Conservation (phyloP, 1,140 invertebrate genomes). For the Ctenoplectra terminalis region DNA sequence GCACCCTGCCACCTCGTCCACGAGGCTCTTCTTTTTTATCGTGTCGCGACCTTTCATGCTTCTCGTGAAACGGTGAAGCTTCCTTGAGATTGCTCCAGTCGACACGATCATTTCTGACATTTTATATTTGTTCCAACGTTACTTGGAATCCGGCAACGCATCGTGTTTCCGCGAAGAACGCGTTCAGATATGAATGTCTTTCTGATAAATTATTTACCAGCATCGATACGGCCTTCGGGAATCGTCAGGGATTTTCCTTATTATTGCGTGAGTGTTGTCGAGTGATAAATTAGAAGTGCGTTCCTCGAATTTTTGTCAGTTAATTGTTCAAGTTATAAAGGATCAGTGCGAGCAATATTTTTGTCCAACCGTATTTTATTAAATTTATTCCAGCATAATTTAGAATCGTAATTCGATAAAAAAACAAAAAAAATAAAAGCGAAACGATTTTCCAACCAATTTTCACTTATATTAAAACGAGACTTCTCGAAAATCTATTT, state of each 20-base stretch:
- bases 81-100: not conserved
- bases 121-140: not conserved
- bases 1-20: constrained; percentile 17
- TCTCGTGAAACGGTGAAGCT: not conserved
- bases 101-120: not conserved
- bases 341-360: too few relatives aligned
- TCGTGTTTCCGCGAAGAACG: not conserved
- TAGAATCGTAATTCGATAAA: too few relatives aligned
- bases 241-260: constrained; percentile 28
- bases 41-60: constrained; percentile 24
- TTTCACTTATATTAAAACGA: too few relatives aligned
- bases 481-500: too few relatives aligned
- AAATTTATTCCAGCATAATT: too few relatives aligned
- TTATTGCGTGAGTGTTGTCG: not conserved
- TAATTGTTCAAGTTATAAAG: not conserved
- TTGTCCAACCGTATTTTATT: too few relatives aligned
- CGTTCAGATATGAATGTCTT: constrained; percentile 1
- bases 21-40: constrained; percentile 18
- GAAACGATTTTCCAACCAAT: too few relatives aligned
- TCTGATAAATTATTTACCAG: constrained; percentile 59
- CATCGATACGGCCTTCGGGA: not conserved
- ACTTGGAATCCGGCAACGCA: constrained; percentile 34
- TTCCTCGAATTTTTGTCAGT: not conserved
- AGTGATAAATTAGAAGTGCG: not conserved
- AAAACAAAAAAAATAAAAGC: too few relatives aligned